phyloP scores from a whole-genome alignment of 1,140 invertebrate genomes.

The Brachionus plicatilis region DNA sequence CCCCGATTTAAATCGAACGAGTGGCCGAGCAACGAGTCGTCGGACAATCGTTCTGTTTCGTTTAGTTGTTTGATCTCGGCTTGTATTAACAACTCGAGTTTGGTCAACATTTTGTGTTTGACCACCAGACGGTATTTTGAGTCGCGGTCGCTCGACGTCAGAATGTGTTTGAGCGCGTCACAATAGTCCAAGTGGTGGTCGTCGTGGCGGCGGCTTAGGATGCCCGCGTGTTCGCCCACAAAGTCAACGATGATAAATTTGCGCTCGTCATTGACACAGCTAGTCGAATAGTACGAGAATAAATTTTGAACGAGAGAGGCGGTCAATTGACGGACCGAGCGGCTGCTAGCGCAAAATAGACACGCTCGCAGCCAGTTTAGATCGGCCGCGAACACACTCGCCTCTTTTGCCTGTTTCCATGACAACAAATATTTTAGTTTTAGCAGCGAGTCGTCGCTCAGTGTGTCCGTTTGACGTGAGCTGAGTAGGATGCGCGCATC shows the following conservation, averaged over 20 bases:
- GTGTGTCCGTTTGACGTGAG: too few species aligned
- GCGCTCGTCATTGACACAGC: background rate
- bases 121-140: conserved; percentile 74
- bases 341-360: background rate
- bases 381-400: background rate
- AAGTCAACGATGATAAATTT: conserved; percentile 71
- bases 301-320: background rate
- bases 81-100: conserved; percentile 77
- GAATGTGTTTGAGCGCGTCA: background rate
- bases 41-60: conserved; percentile 66
- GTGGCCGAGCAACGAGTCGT: background rate
- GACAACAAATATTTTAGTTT: background rate
- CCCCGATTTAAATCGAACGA: conserved; percentile 53
- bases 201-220: background rate
- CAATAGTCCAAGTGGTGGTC: background rate
- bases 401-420: background rate
- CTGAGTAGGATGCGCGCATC: background rate
- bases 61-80: conserved; percentile 79
- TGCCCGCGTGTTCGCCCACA: conserved; percentile 56
- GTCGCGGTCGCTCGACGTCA: background rate
- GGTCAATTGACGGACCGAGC: background rate
- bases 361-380: background rate
- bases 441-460: background rate
- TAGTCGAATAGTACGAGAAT: background rate
- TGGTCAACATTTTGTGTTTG: conserved; percentile 67